Evolutionary conservation across 2,113 vertebrate species (phyloP), one percentile per base, ranked within the genome.

Genomic region (Chrysemys picta): DNA sequence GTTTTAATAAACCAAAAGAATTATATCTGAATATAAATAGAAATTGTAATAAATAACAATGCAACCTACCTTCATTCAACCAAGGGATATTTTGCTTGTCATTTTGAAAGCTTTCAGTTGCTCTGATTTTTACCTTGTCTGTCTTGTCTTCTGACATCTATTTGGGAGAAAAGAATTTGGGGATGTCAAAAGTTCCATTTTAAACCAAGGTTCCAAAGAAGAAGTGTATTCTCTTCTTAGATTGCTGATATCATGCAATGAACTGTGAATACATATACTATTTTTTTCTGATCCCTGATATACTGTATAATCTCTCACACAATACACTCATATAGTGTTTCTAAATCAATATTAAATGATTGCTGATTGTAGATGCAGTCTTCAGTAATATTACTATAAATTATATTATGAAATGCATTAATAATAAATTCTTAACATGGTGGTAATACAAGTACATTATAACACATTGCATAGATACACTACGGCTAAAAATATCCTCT

Each of bases 91-190:
- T 98, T 97, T 98, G 98, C 97, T 98, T 98, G 72, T 98, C 98
- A 98, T 98, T 98, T 94, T 98, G 98, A 95, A 98, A 98, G 96
- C 94, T 98, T 82, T 97, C 97, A 72, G 97, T 94, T 95, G 96
- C 72, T 98, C 97, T 98, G 95, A 97, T 96, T 98, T 98, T 98
- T 94, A 88, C 97, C 97, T 98, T 98, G 93, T 98, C 97, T 93
- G 94, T 91, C 95, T 98, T 88, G 82, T 95, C 94, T 97, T 98
- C 98, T 98, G 98, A 98, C 98, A 99, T 99, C 98, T 99, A 92
- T 76, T 72, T 85, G 85, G 89, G 93, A 85, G 38, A 94, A 96
- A 82, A 98, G 78, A 97, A 97, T 95, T 97, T 93, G 14, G 65
- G 82, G 80, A 94, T 96, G 94, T 95, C 93, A 96, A 93, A 94